Evolutionary conservation across 2,797 vertebrate genomes (phyloP).

Genomic region (Alcedo quadribrachys): DNA sequence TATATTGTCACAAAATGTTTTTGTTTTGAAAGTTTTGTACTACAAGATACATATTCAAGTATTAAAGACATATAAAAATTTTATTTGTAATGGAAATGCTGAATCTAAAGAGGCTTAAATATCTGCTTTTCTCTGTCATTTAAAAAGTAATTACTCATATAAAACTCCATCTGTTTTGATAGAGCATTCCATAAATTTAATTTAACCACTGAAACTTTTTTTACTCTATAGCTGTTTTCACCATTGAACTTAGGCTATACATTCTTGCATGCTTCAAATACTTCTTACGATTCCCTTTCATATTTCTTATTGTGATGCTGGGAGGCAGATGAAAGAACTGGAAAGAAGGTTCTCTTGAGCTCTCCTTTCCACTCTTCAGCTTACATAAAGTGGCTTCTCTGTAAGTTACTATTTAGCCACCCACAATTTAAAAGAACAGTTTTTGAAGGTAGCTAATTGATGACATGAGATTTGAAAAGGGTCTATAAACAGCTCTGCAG

Average conservation of each 20-base stretch:
- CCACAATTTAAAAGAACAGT: slow-evolving; percentile 13
- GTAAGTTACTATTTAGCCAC: slow-evolving; percentile 1
- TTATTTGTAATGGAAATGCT: not conserved
- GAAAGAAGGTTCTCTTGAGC: not conserved
- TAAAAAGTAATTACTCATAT: not conserved
- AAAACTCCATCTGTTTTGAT: slow-evolving; percentile 12
- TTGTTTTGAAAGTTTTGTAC: not conserved
- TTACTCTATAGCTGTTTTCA: not conserved
- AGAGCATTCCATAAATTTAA: not conserved
- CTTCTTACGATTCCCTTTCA: not conserved
- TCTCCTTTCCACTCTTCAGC: slow-evolving; percentile 12
- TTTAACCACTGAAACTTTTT: not conserved
- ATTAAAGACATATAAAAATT: slow-evolving; percentile 1
- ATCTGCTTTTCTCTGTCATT: not conserved
- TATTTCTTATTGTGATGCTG: not conserved
- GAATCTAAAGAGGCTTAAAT: not conserved
- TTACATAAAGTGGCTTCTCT: not conserved
- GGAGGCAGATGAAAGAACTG: not conserved
- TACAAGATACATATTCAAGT: not conserved
- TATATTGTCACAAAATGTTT: slow-evolving; percentile 32
- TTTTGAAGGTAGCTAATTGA: not conserved
- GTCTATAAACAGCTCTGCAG: not conserved
- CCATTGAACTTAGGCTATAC: not conserved
- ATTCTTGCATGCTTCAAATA: not conserved
- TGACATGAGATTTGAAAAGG: slow-evolving; percentile 33